phyloP scores from a whole-genome alignment of 30 jellyfish, hydroid and myxozoan species.

The Turritopsis dohrnii region DNA sequence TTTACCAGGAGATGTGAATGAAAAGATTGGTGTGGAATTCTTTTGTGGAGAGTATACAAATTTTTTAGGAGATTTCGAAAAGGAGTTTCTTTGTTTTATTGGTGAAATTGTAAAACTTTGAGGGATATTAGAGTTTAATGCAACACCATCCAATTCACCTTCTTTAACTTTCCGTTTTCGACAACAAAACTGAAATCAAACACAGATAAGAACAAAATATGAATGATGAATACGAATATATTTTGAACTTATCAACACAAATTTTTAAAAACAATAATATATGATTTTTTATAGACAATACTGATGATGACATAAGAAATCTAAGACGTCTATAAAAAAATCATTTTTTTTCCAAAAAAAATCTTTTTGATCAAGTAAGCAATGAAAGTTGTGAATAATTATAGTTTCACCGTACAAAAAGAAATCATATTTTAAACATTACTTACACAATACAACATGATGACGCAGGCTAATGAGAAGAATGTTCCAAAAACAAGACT shows the following conservation, averaged over 20 bases:
- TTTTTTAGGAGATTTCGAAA: slow-evolving; percentile 28
- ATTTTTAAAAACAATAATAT: too few relatives aligned
- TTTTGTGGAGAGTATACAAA: slow-evolving; percentile 28
- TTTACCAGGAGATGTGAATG: slow-evolving; percentile 35
- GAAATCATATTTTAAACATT: too few relatives aligned
- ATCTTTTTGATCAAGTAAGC: too few relatives aligned
- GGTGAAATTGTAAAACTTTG: neutral
- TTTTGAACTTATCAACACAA: too few relatives aligned
- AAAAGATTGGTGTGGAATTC: slow-evolving; percentile 32
- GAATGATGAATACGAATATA: neutral
- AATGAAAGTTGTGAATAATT: too few relatives aligned
- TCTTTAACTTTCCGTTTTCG: slow-evolving; percentile 5
- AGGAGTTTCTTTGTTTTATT: slow-evolving; percentile 18
- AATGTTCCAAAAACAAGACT: neutral
- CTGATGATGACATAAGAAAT: too few relatives aligned
- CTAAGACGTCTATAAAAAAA: too few relatives aligned
- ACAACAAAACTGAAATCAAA: neutral
- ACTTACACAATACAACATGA: neutral
- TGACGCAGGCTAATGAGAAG: neutral
- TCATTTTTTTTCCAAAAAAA: too few relatives aligned
- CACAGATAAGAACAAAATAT: neutral
- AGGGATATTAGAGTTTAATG: neutral
- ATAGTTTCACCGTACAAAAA: too few relatives aligned
- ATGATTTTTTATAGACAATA: too few relatives aligned
- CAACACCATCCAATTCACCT: neutral